Base-by-base conservation (phyloP, 2,888 invertebrate genomes). In the Rhogogaster chlorosoma region DNA sequence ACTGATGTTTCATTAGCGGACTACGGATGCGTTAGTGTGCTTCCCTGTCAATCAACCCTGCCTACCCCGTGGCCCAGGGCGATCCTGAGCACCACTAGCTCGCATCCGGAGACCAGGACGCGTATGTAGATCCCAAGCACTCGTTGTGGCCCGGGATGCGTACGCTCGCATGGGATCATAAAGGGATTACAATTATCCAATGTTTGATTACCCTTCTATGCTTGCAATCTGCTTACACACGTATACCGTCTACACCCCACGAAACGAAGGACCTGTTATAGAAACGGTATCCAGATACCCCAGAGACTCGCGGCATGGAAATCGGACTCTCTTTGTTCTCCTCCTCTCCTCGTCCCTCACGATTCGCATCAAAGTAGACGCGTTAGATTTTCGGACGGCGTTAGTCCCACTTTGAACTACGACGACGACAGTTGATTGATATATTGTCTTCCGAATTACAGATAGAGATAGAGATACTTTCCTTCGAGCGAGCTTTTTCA, bases 1-100 rank as follows among this genome's bases (percentile, higher is more conserved):
- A 92, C 92, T 91, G 92, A 92, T 91, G 92, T 92, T 92, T 92
- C 92, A 92, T 92, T 92, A 92, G 91, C 90, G 89, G 89, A 91
- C 91, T 90, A 91, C 89, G 88, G 88, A 77, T 77, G 61, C 64
- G 80, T 53, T 18, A 15, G 61, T 80, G 61, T 42, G 38, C 22
- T 22, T 7, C 67, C 83, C 91, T 92, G 92, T 92, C 92, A 92
- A 92, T 92, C 92, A 92, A 91, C 89, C 90, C 88, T 88, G 89
- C n/a, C 84, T 88, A 89, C n/a, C 84, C 89, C 84, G 80, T 80
- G 49, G 88, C 90, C 90, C 89, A 88, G 88, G 90, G 90, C 90
- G 87, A 85, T 61, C 82, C 84, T 38, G 71, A 85, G 82, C 64
- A 82, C 84, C 61, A 82, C 77, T 71, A 36, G 26, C 29, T 6